Evolutionary conservation across 1,140 invertebrate species (phyloP).

Genomic region (Nilaparvata lugens): DNA sequence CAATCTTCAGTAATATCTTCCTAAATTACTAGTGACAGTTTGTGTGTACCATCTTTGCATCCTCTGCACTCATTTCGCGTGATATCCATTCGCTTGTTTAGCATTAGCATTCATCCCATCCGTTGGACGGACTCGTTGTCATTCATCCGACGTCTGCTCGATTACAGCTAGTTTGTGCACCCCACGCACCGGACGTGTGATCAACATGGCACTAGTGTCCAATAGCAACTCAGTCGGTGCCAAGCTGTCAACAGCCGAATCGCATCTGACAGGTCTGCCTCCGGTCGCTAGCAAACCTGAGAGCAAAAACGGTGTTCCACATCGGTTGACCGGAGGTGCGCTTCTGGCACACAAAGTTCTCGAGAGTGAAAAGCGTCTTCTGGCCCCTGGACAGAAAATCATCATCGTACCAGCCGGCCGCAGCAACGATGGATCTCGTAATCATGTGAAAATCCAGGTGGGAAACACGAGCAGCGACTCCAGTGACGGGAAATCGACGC

Average conservation of each 20-base stretch:
- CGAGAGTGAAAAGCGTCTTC: not conserved
- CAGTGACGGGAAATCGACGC: slow-evolving; percentile 16
- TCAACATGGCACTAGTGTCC: not conserved
- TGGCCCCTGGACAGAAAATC: slow-evolving; percentile 13
- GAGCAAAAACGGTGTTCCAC: not conserved
- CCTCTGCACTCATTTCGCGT: no score
- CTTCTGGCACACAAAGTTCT: not conserved
- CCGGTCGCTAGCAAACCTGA: not conserved
- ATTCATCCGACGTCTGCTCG: no score
- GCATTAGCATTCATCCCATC: no score
- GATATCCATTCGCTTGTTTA: no score
- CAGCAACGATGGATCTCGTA: slow-evolving; percentile 1
- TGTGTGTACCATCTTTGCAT: no score
- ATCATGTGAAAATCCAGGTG: slow-evolving; percentile 10
- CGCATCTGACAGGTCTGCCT: not conserved
- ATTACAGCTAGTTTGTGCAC: no score
- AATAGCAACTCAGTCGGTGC: not conserved
- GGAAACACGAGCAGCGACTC: slow-evolving; percentile 17
- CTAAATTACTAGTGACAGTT: no score
- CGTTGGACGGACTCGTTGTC: no score
- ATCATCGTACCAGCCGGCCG: slow-evolving; percentile 16
- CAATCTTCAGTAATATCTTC: no score
- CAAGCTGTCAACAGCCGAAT: not conserved
- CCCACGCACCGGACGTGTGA: no score
- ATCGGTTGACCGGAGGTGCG: not conserved